Conservation (phyloP, 2,113 vertebrate species). For the Entelurus aequoreus region DNA sequence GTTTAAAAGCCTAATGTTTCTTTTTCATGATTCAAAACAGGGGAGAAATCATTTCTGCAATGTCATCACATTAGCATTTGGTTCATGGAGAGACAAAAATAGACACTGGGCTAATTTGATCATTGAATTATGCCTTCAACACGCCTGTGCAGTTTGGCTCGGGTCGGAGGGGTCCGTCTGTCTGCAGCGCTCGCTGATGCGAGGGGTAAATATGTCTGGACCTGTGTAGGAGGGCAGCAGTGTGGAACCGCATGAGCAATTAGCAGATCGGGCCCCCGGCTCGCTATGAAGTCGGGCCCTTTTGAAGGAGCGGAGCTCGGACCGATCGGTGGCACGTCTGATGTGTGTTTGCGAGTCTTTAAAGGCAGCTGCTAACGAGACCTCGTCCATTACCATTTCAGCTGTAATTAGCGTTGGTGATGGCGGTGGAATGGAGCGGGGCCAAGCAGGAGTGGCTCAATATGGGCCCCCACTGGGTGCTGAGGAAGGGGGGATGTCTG, state of each 20-base stretch:
- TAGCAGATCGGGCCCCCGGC: constrained; percentile 45
- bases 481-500: constrained; percentile 50
- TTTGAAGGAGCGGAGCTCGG: constrained; percentile 60
- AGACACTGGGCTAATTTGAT: constrained; percentile 42
- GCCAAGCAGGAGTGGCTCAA: constrained; percentile 60
- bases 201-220: constrained; percentile 29
- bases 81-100: constrained; percentile 32
- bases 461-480: constrained; percentile 56
- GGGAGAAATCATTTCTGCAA: constrained; percentile 35
- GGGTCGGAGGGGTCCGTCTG: constrained; percentile 31
- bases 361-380: constrained; percentile 66
- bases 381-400: constrained; percentile 68
- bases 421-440: constrained; percentile 44
- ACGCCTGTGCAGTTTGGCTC: constrained; percentile 41
- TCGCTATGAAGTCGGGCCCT: constrained; percentile 55
- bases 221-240: constrained; percentile 35
- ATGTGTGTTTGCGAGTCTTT: constrained; percentile 66
- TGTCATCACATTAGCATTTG: constrained; percentile 44
- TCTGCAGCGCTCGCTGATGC: constrained; percentile 27
- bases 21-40: constrained; percentile 3
- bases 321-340: constrained; percentile 52
- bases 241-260: constrained; percentile 60
- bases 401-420: constrained; percentile 61
- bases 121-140: constrained; percentile 53
- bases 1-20: constrained; percentile 33